Evolutionary conservation across 2,888 invertebrate species (phyloP), one percentile per base, ranked within the genome.

Genomic region (Ectemnius lituratus): DNA sequence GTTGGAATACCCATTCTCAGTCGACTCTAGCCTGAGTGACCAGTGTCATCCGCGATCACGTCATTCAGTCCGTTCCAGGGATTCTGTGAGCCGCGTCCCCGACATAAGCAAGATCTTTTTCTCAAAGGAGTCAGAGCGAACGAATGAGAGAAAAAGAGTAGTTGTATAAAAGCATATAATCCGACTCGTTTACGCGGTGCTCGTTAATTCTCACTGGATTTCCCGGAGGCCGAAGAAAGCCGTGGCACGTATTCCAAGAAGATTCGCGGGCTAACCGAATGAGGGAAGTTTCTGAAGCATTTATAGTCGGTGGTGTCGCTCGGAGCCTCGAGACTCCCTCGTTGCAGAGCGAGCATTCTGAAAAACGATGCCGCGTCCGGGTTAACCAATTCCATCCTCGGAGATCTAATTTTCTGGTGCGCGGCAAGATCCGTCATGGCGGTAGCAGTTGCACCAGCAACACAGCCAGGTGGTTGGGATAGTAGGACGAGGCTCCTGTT

Each of bases 371-470:
- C 69, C 73, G 62, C 76, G 75, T 79, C 80, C 69, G 70, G 81
- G 82, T 82, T 82, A 82, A 81, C 79, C 82, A 82, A 81, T 85
- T 85, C 83, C 78, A 76, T 79, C 83, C 86, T 76, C 84, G 79
- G 84, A 84, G 85, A 87, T 87, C 86, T 86, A 87, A 87, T 87
- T 87, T 87, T 86, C 86, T 82, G 78, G 83, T 80, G 84, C 83
- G 78, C 72, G 67, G 76, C 73, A 79, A 76, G 80, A 76, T 80
- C 78, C 82, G 76, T 80, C 37, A 37, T 37, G 37, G 37, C 37
- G 8, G 37, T 37, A 37, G 37, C 37, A 37, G 37, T 11, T 11
- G 6, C 37, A 11, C 6, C 5, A 11, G 37, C 37, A 37, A 37
- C 37, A 8, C 5, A 8, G 37, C 11, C 11, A 11, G 37, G 37